Evolutionary conservation across 1,140 invertebrate genomes (phyloP), one percentile per base, ranked within the genome.

Genomic region (Branchinecta lynchi): DNA sequence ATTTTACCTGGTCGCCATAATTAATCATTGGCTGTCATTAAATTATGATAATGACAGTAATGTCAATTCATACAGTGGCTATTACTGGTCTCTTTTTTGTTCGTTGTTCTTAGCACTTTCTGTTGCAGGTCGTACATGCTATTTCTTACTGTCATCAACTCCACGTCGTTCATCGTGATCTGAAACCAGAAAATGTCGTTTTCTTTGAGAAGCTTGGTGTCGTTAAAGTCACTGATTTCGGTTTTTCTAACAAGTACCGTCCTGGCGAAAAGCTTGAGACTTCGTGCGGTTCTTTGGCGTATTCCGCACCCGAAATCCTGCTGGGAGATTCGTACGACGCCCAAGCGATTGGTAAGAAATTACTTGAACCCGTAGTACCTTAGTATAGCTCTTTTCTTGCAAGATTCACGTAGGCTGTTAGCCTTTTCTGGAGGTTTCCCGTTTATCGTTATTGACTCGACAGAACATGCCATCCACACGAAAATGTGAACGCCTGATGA

Each of bases 201-300:
- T 98, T 99, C 80, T 98, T 98, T 79, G 92, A 98, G 81, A 96
- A 95, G 80, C 81, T 93, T 71, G 95, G 94, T 66, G 85, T 95
- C 76, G 96, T 99, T 5, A 99, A 99, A 83, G 83, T 99, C 69
- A 99, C 97, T 67, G 97, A 99, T 80, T 99, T 99, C 83, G 96
- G 97, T 46, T 70, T 70, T 51, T 71, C 68, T 12, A 84, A 87
- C 76, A 81, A 93, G 79, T 99, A 96, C 81, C 92, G 87, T 77
- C 96, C 96, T 43, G 95, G 94, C 9, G 92, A 97, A 80, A 97
- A 98, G 79, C 80, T 99, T 73, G 92, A 97, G 79, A 99, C 97
- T 17, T 97, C 93, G 7, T 99, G 97, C 82, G 97, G 97, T n/a
- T 96, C 94, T 71, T 81, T 99, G 73, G 96, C 96, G 7, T 99